Conservation (phyloP, 2,113 vertebrate species). For the Myotis lucifugus region DNA sequence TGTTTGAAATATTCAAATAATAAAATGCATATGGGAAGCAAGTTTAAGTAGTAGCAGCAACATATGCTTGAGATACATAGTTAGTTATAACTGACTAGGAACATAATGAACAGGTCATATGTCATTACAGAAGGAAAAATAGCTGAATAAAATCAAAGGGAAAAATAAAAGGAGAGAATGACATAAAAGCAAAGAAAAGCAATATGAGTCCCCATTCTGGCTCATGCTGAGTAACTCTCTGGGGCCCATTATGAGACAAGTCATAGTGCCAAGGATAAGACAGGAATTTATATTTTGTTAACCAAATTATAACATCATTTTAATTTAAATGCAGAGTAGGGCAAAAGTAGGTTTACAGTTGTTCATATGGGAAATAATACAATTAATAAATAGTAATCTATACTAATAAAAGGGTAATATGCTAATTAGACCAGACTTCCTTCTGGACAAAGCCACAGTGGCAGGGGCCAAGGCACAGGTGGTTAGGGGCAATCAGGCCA, state of each 20-base stretch:
- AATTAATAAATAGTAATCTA: neutral
- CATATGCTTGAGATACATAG: neutral
- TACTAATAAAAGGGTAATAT: too few species aligned
- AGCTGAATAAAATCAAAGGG: conserved; percentile 22
- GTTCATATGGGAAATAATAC: neutral
- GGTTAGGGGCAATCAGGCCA: too few species aligned
- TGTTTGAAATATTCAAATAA: conserved; percentile 35
- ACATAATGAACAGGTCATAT: neutral
- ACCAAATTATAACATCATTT: neutral
- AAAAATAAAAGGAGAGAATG: neutral
- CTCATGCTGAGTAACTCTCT: too few species aligned
- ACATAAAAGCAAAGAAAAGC: neutral
- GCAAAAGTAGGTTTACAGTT: neutral
- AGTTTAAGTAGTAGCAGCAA: neutral
- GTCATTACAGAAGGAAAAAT: neutral
- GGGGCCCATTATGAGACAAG: neutral
- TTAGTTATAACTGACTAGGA: neutral
- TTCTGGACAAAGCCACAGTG: too few species aligned
- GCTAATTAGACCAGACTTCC: too few species aligned
- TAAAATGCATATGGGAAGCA: neutral
- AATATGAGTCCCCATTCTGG: neutral
- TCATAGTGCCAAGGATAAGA: neutral
- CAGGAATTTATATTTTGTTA: neutral
- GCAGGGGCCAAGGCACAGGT: too few species aligned
- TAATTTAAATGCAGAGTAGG: neutral